Base-by-base conservation (phyloP, 2,113 vertebrate species). In the Rhynchopsitta pachyrhyncha region DNA sequence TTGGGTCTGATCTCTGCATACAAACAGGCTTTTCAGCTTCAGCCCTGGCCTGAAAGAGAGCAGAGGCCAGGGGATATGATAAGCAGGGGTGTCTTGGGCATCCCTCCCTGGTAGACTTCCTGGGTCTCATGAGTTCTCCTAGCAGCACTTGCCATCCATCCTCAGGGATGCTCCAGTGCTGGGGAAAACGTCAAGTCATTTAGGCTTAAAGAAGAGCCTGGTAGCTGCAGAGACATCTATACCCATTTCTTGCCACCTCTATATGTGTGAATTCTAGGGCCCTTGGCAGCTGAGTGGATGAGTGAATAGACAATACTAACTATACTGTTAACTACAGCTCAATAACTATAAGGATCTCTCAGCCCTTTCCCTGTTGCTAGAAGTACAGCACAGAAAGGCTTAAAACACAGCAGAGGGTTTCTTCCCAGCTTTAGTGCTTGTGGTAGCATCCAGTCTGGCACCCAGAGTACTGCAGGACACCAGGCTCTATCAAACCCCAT, bases 321-420 rank as follows among this genome's bases (percentile, higher is more conserved):
- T 53, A 5, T 9, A 15, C 49, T 29, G 62, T 95, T 93, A 89
- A 85, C 84, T 69, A 68, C 73, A 82, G 86, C 62, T 92, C 77
- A 95, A 9, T 79, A 47, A 44, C 14, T 13, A 1, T 27, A 62
- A 92, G 69, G 39, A 73, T 71, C 81, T 77, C 77, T 68, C 49
- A 47, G 78, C 47, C 92, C 78, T 85, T 96, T 91, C 90, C 62
- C 66, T 91, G 74, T 92, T 82, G 93, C 93, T 92, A 60, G 28
- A 92, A 91, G 77, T 52, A 6, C 83, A 79, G 31, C 66, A 31
- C 23, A 75, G 80, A 57, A 73, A 82, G 41, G 66, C 77, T 76
- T 53, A 50, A 82, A 82, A 42, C 33, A 6, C 70, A 67, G 37
- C 46, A 42, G 59, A 64, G 79, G 52, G 5, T 87, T 71, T 70